phyloP scores from a whole-genome alignment of 2,113 vertebrate species.

The Calidris pygmaea region DNA sequence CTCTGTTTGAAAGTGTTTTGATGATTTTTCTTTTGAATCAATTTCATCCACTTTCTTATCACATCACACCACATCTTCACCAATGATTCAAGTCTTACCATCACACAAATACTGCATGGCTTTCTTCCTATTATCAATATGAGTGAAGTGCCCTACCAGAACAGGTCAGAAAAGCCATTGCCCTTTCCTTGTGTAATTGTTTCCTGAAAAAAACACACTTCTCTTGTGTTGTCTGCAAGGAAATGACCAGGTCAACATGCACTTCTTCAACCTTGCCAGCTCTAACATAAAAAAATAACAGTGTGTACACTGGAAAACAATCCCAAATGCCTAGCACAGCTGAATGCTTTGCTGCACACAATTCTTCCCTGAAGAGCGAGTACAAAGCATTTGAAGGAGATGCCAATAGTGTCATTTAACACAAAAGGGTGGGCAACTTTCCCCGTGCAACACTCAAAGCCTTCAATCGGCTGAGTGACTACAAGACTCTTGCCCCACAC shows the following conservation, averaged over 20 bases:
- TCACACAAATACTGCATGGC: neutral
- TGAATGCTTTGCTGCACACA: neutral
- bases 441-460: neutral
- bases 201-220: neutral
- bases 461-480: neutral
- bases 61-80: neutral
- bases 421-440: neutral
- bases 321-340: neutral
- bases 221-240: conserved; percentile 4
- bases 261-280: conserved; percentile 21
- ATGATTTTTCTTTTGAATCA: conserved; percentile 21
- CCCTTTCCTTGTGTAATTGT: conserved; percentile 23
- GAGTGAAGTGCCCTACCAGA: conserved; percentile 6
- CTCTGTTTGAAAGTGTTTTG: conserved; percentile 26
- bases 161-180: conserved; percentile 37
- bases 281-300: neutral
- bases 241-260: neutral
- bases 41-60: conserved; percentile 35
- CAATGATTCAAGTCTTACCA: neutral
- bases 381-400: neutral
- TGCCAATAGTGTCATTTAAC: neutral
- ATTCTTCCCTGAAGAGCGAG: neutral
- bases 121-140: conserved; percentile 35
- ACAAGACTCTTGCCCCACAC: neutral
- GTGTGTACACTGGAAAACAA: neutral